Percentiles rank a stretch among this genome's conserved stretches.
These are phyloP conservation scores for Polyploca ridens DNA, from an alignment of 2,888 invertebrate species.

Conservation along the genomic window DNA sequence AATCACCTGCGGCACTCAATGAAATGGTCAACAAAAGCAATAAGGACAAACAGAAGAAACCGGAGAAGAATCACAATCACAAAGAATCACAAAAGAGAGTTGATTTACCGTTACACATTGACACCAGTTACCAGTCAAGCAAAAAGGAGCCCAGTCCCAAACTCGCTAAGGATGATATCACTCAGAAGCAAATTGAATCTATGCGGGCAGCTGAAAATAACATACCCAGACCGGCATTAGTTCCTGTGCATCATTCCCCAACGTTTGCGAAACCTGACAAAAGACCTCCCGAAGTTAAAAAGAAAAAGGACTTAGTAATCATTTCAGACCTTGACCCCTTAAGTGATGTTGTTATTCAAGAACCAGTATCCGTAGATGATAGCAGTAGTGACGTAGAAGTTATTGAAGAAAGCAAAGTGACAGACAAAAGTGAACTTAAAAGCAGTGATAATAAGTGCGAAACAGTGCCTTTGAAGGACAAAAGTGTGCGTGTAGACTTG, in stretches of 20 bases:
- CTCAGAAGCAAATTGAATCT: constrained; percentile 67
- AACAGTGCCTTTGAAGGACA: constrained; percentile 67
- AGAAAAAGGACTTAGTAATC: constrained; percentile 73
- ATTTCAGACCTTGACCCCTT: constrained; percentile 74
- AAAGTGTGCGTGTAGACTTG: constrained; percentile 33
- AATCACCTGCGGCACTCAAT: constrained; percentile 75
- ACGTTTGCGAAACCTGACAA: constrained; percentile 78
- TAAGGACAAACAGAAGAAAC: constrained; percentile 54
- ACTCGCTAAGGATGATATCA: constrained; percentile 55
- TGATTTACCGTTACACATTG: constrained; percentile 63
- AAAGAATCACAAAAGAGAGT: constrained; percentile 58
- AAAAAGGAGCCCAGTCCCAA: constrained; percentile 67
- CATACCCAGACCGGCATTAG: constrained; percentile 68
- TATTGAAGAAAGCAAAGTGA: constrained; percentile 56
- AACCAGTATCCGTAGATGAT: constrained; percentile 71
- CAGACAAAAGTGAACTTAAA: constrained; percentile 56
- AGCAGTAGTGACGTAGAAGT: constrained; percentile 81
- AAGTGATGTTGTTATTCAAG: constrained; percentile 53
- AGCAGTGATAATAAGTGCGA: constrained; percentile 57
- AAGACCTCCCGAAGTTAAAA: constrained; percentile 69
- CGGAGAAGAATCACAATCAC: constrained; percentile 47
- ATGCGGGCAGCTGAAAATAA: constrained; percentile 71
- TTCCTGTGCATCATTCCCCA: constrained; percentile 72
- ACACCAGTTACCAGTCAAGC: constrained; percentile 59
- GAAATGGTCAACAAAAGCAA: constrained; percentile 68